A percentile compares a stretch with the other conserved stretches of the same genome.
phyloP scores from a whole-genome alignment of 1,140 invertebrate species.

The Danaus melanippus region DNA sequence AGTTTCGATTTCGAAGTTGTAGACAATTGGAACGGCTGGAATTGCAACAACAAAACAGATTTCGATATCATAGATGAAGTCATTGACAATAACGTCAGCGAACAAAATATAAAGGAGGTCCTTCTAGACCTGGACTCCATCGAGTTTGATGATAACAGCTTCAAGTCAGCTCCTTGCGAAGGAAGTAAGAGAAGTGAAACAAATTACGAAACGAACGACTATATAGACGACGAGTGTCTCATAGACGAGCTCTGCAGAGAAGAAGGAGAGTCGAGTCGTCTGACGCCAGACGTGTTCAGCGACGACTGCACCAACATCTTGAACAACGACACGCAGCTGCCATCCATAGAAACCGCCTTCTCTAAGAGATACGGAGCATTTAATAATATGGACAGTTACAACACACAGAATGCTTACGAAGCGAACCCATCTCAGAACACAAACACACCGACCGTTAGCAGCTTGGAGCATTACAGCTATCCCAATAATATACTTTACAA shows the following conservation, averaged over 20 bases:
- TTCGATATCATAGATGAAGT: slow-evolving; percentile 57
- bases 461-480: slow-evolving; percentile 64
- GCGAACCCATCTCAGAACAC: slow-evolving; percentile 22
- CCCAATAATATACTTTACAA: slow-evolving; percentile 62
- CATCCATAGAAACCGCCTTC: slow-evolving; percentile 68
- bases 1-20: slow-evolving; percentile 62
- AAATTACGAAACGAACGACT: slow-evolving; percentile 46
- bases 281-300: slow-evolving; percentile 54
- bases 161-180: slow-evolving; percentile 37
- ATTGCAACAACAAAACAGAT: slow-evolving; percentile 32
- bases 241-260: slow-evolving; percentile 61
- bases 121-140: slow-evolving; percentile 59
- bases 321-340: slow-evolving; percentile 49
- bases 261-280: slow-evolving; percentile 45
- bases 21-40: slow-evolving; percentile 38
- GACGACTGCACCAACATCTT: slow-evolving; percentile 49
- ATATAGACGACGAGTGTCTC: slow-evolving; percentile 62
- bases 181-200: slow-evolving; percentile 31
- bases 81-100: slow-evolving; percentile 52
- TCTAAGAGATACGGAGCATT: slow-evolving; percentile 61
- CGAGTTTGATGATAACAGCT: slow-evolving; percentile 53
- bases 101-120: slow-evolving; percentile 63
- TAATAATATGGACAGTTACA: slow-evolving; percentile 41
- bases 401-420: slow-evolving; percentile 29
- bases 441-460: slow-evolving; percentile 40